phyloP scores from a whole-genome alignment of 1,140 invertebrate species.

The Leptestheria dahalacensis region DNA sequence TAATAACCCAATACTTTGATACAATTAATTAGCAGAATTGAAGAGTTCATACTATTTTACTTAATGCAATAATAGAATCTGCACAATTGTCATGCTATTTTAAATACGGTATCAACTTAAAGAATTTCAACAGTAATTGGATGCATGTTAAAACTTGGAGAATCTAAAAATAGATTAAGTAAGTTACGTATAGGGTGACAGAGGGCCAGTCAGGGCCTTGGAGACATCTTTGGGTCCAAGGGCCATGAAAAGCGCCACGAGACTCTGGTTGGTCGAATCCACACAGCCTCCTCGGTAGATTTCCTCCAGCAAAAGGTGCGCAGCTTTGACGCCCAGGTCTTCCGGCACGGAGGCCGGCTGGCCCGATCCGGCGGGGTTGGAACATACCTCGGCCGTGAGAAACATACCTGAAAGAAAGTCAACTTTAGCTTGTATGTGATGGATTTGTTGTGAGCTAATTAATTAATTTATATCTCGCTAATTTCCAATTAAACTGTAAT shows the following conservation, averaged over 20 bases:
- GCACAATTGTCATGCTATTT: neutral
- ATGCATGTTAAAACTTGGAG: neutral
- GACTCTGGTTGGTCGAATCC: constrained; percentile 73
- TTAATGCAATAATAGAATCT: neutral
- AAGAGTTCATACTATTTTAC: too few relatives aligned
- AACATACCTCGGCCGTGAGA: constrained; percentile 34
- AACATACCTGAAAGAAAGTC: constrained; percentile 30
- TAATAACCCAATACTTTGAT: too few relatives aligned
- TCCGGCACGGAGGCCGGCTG: constrained; percentile 59
- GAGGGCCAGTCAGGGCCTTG: constrained; percentile 59
- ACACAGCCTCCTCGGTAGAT: constrained; percentile 83
- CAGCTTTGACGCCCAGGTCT: constrained; percentile 72
- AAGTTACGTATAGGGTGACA: constrained; percentile 49
- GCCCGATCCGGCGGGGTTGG: constrained; percentile 30
- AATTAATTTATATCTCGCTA: neutral
- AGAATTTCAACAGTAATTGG: neutral
- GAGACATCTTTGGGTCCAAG: constrained; percentile 88
- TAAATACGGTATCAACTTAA: neutral
- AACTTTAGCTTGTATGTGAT: too few relatives aligned
- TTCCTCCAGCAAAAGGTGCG: constrained; percentile 68
- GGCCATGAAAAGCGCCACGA: constrained; percentile 78
- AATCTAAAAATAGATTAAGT: neutral
- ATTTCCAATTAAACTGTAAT: neutral
- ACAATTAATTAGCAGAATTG: too few relatives aligned
- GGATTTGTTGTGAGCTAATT: neutral